Base-by-base conservation (phyloP, 2,113 vertebrate species). In the Phylloscopus trochilus region DNA sequence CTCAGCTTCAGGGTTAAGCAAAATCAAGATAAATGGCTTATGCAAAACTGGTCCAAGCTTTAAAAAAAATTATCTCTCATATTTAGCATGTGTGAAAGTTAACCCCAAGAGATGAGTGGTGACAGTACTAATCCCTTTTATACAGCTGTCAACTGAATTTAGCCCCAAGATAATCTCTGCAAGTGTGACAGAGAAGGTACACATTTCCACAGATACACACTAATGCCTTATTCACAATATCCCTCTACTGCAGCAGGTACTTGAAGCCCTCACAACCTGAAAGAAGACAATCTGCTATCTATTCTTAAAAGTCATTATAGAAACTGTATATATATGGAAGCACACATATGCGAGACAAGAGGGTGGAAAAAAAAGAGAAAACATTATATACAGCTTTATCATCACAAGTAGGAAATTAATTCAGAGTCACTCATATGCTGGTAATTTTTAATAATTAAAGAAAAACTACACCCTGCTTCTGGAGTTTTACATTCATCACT, bases 1-100 rank as follows among this genome's bases (percentile, higher is more conserved):
- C 27, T 73, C 52, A 66, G 69, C 55, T 95, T 72, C 77, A 77
- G 67, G 46, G 70, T 89, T 93, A 91, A 83, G 44, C 79, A 43
- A 90, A 92, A 96, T 93, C 59, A 91, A 94, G 89, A 93, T 87
- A 97, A 97, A 93, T 30, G 22, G 82, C n/a, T 96, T 96, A 95
- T 72, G n/a, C 39, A 93, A 95, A 96, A 94, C 28, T 21, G 41
- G 83, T 72, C 58, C n/a, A 89, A 85, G 80, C 59, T 89, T 92
- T 22, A 15, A 79, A 90, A 82, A 72, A 73, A 78, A 64, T 46
- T 63, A 4, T 56, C 91, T 92, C 56, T 95, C n/a, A 41, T 81
- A 87, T 92, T 95, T 92, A 89, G 73, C 78, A 86, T 85, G 67
- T 75, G 70, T 92, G 85, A 90, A 95, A 95, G 83, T 92, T 92